These are phyloP conservation scores for Rhadina sibilatrix DNA, from an alignment of 2,113 vertebrate species.

Conservation along the genomic window DNA sequence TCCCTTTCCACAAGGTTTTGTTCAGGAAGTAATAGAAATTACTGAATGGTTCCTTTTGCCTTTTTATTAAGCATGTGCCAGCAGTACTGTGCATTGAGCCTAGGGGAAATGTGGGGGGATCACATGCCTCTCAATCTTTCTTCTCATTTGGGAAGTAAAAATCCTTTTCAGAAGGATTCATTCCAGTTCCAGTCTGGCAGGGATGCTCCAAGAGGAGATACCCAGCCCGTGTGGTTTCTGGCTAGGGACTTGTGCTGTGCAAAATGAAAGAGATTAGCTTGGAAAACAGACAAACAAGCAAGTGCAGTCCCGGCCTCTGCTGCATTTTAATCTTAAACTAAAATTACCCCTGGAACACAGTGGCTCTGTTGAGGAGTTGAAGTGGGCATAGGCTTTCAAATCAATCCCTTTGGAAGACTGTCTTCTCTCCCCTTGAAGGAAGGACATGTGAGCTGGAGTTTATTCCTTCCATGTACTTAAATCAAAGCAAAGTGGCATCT, in stretches of 20 bases:
- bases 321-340: constrained; percentile 37
- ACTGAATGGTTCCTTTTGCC: constrained; percentile 46
- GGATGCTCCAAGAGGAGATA: background rate
- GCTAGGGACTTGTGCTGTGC: background rate
- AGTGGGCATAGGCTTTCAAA: background rate
- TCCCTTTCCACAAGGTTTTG: constrained; percentile 40
- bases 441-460: background rate
- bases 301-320: background rate
- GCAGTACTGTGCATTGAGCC: background rate
- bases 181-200: constrained; percentile 1
- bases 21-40: constrained; percentile 19
- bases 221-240: background rate
- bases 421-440: background rate
- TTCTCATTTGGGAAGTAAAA: constrained; percentile 28
- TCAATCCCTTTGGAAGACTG: background rate
- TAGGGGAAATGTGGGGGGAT: background rate
- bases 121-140: constrained; percentile 35
- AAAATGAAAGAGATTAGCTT: background rate
- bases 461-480: background rate
- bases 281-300: background rate
- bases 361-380: background rate
- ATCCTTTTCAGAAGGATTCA: constrained; percentile 15
- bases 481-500: background rate
- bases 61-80: constrained; percentile 47
- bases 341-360: constrained; percentile 27